Evolutionary conservation across 2,888 invertebrate species (phyloP).

Genomic region (Linyphia triangularis): DNA sequence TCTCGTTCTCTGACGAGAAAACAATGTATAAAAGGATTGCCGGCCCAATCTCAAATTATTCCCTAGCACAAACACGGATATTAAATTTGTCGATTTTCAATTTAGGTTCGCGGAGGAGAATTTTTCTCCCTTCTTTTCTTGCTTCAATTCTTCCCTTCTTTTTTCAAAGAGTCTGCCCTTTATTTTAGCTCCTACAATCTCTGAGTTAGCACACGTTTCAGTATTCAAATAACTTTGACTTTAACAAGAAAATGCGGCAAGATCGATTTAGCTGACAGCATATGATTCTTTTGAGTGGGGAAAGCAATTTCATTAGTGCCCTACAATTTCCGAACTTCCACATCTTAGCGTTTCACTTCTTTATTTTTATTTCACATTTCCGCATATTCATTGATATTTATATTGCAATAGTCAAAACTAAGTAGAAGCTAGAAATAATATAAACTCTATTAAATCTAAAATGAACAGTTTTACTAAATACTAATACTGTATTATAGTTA

Average conservation of each 20-base stretch:
- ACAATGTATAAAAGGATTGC: not conserved
- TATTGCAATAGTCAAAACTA: too few relatives aligned
- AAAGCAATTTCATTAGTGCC: conserved; percentile 68
- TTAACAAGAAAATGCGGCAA: not conserved
- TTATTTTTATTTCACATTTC: not conserved
- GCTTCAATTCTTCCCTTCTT: conserved; percentile 18
- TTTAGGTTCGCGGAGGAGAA: conserved; percentile 26
- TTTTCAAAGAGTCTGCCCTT: not conserved
- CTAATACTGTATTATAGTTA: too few relatives aligned
- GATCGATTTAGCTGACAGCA: conserved; percentile 55
- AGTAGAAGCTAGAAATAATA: too few relatives aligned
- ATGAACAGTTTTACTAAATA: too few relatives aligned
- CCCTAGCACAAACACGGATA: conserved; percentile 27
- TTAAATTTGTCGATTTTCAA: conserved; percentile 68
- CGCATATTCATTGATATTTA: too few relatives aligned
- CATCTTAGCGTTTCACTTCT: not conserved
- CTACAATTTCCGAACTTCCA: conserved; percentile 7
- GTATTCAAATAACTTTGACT: conserved; percentile 62
- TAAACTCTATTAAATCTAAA: too few relatives aligned
- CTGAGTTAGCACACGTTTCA: conserved; percentile 8
- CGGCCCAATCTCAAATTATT: conserved; percentile 18
- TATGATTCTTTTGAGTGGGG: conserved; percentile 22
- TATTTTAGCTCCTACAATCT: not conserved
- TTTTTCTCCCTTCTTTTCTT: conserved; percentile 8
- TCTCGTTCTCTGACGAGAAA: not conserved